Conservation (phyloP, 1,140 invertebrate genomes). For the Trialeurodes vaporariorum region DNA sequence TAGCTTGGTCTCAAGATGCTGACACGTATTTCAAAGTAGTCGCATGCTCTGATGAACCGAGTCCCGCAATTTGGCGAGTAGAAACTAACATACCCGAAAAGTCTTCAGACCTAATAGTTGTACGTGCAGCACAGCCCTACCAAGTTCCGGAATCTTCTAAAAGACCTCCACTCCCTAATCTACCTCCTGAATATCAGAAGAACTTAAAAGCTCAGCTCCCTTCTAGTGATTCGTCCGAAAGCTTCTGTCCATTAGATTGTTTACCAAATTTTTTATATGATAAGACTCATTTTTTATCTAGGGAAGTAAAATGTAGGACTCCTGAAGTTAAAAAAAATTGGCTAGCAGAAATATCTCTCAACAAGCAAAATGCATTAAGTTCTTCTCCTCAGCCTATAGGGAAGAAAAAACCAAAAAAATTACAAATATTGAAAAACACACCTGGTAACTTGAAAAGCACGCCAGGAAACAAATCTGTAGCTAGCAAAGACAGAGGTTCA, state of each 20-base stretch:
- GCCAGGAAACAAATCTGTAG: too few species aligned
- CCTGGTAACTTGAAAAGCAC: too few species aligned
- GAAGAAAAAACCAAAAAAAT: slow-evolving; percentile 12
- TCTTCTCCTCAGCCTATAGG: too few species aligned
- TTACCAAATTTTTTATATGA: not conserved
- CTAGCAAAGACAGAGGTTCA: not conserved
- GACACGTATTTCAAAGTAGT: not conserved
- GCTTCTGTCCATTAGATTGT: not conserved
- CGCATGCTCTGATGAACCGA: not conserved
- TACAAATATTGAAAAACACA: too few species aligned
- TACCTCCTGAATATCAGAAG: not conserved
- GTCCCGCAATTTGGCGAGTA: not conserved
- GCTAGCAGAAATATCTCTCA: slow-evolving; percentile 6
- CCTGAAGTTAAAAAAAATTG: slow-evolving; percentile 5
- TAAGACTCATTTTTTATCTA: not conserved
- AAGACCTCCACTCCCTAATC: not conserved
- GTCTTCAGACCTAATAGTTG: not conserved
- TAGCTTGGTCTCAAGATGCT: not conserved
- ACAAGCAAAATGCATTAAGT: slow-evolving; percentile 9
- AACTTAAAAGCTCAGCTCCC: not conserved
- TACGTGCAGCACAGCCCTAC: not conserved
- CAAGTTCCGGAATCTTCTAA: not conserved
- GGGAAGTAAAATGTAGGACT: not conserved
- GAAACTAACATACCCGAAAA: not conserved
- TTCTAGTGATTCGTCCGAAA: not conserved